Base-by-base conservation (phyloP, 92 coral and sea anemone genomes). In the Zoanthus gigantus region DNA sequence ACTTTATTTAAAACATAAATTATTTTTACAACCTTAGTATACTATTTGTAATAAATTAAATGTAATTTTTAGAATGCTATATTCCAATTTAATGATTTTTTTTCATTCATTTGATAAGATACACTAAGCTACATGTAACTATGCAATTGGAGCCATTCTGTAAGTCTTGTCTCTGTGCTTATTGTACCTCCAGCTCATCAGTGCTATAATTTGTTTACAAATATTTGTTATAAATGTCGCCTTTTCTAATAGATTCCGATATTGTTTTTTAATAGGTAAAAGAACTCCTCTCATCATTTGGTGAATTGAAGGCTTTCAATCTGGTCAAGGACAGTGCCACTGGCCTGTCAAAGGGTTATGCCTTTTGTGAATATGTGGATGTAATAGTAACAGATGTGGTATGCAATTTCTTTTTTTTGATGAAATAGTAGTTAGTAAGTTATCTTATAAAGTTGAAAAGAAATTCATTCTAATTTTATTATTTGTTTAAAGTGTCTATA, bases 361-460 rank as follows among this genome's bases (percentile, higher is more conserved):
- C 99, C 30, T 96, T 96, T 90, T 96, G 99, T 65, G 99, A 96
- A 95, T 96, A 96, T 88, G 99, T 96, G 74, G 99, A 96, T 58
- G 79, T 96, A 47, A 82, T 71, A 6, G 92, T 93, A 4, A 96
- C 99, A 14, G 99, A 96, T 87, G 97, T 92, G 94, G 99, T 96
- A 88, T 84, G 99, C 91, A 6, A n/a, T 18, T 37, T 37, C 42
- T 37, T 37, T 37, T 50, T 11, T 7, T 50, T 37, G 2, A 37
- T 4, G 4, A 37, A 37, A 37, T 37, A 37, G 42, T 37, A 37
- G 42, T 37, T 37, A 37, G 2, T 37, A 2, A 37, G 42, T 37
- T 37, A 37, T 4, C 42, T 37, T 2, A 37, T 37, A 37, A 37
- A 37, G 3, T 37, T 37, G 42, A 37, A 37, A 37, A 37, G 4